Evolutionary conservation across 2,888 invertebrate genomes (phyloP).

Genomic region (Tromatobia lineatoria): DNA sequence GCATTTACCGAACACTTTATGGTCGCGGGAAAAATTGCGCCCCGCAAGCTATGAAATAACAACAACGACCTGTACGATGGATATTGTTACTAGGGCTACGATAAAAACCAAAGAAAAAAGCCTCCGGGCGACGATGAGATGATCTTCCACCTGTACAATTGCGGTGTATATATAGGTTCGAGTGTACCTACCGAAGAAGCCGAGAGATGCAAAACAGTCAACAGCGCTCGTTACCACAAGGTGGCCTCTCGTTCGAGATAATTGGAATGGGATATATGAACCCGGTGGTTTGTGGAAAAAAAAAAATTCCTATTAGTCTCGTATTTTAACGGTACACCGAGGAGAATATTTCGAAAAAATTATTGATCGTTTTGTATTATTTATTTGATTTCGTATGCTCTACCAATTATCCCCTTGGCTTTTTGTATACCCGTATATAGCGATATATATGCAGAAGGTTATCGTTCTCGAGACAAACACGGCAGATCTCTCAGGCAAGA

Average conservation of each 20-base stretch:
- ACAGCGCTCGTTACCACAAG: constrained; percentile 48
- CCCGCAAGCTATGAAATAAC: too few relatives aligned
- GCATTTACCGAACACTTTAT: too few relatives aligned
- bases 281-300: constrained; percentile 35
- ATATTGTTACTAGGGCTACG: too few relatives aligned
- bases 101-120: constrained; percentile 1
- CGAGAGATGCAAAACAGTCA: constrained; percentile 55
- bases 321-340: constrained; percentile 52
- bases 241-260: constrained; percentile 51
- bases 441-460: constrained; percentile 33
- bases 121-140: neutral
- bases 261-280: constrained; percentile 57
- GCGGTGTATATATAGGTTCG: constrained; percentile 9
- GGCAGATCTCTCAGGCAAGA: constrained; percentile 38
- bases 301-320: constrained; percentile 54
- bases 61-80: too few relatives aligned
- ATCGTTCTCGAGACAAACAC: constrained; percentile 48
- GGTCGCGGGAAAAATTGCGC: too few relatives aligned
- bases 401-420: constrained; percentile 60
- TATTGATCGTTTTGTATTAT: neutral
- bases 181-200: constrained; percentile 32
- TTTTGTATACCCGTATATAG: constrained; percentile 39
- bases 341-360: constrained; percentile 39
- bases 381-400: constrained; percentile 35
- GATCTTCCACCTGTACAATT: constrained; percentile 20